A percentile compares a stretch with the other conserved stretches of the same genome.
phyloP scores from a whole-genome alignment of 2,113 vertebrate genomes.

The Hemiprocne comata region DNA sequence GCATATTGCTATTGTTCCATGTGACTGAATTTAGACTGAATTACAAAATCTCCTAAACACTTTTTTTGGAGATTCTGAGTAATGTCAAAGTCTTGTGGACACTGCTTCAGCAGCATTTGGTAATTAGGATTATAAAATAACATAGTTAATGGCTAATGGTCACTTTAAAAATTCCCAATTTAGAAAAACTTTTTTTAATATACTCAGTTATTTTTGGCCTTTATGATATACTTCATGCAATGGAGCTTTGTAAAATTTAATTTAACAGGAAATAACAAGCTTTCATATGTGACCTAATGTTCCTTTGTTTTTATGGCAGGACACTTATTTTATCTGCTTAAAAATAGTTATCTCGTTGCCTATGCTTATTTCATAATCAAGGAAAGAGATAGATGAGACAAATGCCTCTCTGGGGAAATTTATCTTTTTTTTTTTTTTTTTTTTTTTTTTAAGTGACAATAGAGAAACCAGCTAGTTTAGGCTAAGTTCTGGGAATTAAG shows the following conservation, averaged over 20 bases:
- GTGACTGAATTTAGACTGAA: not conserved
- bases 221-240: not conserved
- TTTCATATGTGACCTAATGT: not conserved
- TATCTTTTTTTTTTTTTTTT: not conserved
- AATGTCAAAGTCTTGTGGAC: not conserved
- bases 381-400: not conserved
- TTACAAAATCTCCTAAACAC: not conserved
- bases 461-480: not conserved
- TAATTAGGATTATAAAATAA: not conserved
- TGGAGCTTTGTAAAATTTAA: not conserved
- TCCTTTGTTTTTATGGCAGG: not conserved
- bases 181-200: not conserved
- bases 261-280: not conserved
- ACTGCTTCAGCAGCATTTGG: not conserved
- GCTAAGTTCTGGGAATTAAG: not conserved
- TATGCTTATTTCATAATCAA: not conserved
- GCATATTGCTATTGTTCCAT: not conserved
- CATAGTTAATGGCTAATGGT: not conserved
- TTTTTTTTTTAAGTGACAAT: not conserved
- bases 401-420: not conserved
- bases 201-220: not conserved
- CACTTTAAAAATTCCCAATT: not conserved
- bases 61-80: not conserved
- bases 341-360: not conserved
- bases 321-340: not conserved